Base-by-base conservation (phyloP, 1,140 invertebrate species). In the Hydropsyche tenuis region DNA sequence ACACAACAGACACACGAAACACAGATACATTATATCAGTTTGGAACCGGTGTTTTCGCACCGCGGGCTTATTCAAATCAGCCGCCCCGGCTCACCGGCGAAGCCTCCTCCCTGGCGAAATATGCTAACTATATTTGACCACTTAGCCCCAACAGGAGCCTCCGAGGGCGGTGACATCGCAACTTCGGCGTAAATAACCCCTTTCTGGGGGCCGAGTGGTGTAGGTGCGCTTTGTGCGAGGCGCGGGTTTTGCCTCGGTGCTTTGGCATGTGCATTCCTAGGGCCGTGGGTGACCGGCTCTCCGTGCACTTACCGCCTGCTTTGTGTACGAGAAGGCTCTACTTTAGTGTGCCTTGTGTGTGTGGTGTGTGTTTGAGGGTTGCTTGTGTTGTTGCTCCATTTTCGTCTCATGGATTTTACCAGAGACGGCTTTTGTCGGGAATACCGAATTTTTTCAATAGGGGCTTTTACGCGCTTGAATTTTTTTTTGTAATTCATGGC, bases 111-210 rank as follows among this genome's bases (percentile, higher is more conserved):
- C 43, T 53, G 42, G 9, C 23, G 66, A 73, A 76, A 73, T 73
- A 76, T 76, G 75, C 60, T 60, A 76, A 73, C 66, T 76, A 71
- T 62, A 73, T 76, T 76, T 66, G 75, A 76, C 71, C 66, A 68
- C 66, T 73, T 63, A 48, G 30, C 60, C 63, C 63, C 20, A n/a
- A 27, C 23, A 63, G 60, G 60, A 5, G 12, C 6, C n/a, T n/a
- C n/a, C n/a, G n/a, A 37, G 3, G 4, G 23, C 7, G 53, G 53
- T 43, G 63, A 71, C 46, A 75, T 75, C 65, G 53, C 75, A 65
- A 63, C 71, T 62, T 62, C 56, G 22, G 63, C 51, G 69, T 75
- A 75, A 75, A 75, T 69, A 75, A 75, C 69, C 51, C 23, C 37
- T 18, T 37, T 60, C 45, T 25, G 22, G 11, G 6, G 7, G 5